Evolutionary conservation across 2,888 invertebrate species (phyloP).

Genomic region (Brassicogethes aeneus): DNA sequence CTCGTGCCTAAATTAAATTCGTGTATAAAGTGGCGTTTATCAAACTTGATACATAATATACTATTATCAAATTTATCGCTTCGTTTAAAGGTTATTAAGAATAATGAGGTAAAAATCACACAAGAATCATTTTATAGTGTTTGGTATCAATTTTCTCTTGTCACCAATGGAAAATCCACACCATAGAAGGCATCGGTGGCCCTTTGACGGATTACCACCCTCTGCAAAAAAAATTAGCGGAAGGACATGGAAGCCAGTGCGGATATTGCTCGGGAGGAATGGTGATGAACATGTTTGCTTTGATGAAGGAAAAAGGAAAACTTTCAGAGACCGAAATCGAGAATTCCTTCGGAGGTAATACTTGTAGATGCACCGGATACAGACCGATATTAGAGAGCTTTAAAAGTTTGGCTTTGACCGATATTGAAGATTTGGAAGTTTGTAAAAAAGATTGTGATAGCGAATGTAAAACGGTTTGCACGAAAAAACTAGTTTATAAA

Average conservation of each 20-base stretch:
- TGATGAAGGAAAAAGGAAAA: conserved; percentile 36
- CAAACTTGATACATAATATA: too few relatives aligned
- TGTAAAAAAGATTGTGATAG: conserved; percentile 17
- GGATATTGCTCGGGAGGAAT: conserved; percentile 65
- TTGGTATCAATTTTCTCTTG: conserved; percentile 46
- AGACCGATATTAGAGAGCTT: not conserved
- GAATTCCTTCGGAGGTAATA: conserved; percentile 59
- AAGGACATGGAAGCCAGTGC: conserved; percentile 58
- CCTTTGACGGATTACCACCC: conserved; percentile 51
- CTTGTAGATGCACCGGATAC: conserved; percentile 65
- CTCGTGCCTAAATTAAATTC: too few relatives aligned
- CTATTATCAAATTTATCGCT: too few relatives aligned
- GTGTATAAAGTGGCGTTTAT: too few relatives aligned
- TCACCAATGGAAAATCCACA: conserved; percentile 56
- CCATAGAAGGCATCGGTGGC: conserved; percentile 63
- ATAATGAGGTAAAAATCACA: too few relatives aligned
- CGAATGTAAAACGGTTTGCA: conserved; percentile 36
- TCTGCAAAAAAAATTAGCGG: conserved; percentile 50
- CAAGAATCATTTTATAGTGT: too few relatives aligned
- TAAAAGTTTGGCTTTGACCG: conserved; percentile 7
- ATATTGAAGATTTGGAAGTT: conserved; percentile 4
- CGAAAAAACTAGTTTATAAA: conserved; percentile 19
- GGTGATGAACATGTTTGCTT: conserved; percentile 63
- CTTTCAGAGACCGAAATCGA: conserved; percentile 55
- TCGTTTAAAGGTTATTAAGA: too few relatives aligned